Base-by-base conservation (phyloP, 1,140 invertebrate species). In the Dendroctonus ponderosae region DNA sequence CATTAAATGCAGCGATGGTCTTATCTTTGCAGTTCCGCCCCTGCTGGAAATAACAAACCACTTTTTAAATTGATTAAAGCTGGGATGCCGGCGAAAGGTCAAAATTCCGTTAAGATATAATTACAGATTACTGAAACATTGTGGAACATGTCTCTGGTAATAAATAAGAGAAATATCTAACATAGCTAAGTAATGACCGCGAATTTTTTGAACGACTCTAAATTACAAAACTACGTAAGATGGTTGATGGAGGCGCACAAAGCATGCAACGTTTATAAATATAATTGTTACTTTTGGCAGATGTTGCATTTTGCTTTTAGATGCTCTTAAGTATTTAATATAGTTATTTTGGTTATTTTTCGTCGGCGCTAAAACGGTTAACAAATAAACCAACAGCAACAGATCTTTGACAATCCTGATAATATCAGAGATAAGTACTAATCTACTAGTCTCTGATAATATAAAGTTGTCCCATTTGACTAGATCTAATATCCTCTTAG, bases 51-150 rank as follows among this genome's bases (percentile, higher is more conserved):
- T 41, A 14, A 52, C 38, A 50, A 12, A 62, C 48, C 39, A 62
- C 39, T 62, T 62, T 62, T 62, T 51, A 62, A 62, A 56, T n/a
- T 44, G 40, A 12, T 53, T 42, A 56, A 64, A 64, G 26, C 56
- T 56, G 62, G 51, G 40, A 49, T 40, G 51, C 48, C 51, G 37
- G 42, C 26, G 63, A 65, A 58, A 65, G 63, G 63, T 65, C 63
- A 58, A 65, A 65, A 65, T 65, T 65, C 63, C 63, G 63, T 65
- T 65, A 65, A 65, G 54, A 65, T 65, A 59, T 65, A 65, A 65
- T 65, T 65, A 65, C 63, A 58, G 63, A 58, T 65, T 65, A 38
- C 63, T 65, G 63, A 65, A 65, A 65, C 63, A 50, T 56, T 57
- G 53, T 65, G 15, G 42, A 58, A 57, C 63, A 58, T 65, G 53